Conservation (phyloP, 2,888 invertebrate genomes). For the Drosophila antonietae region DNA sequence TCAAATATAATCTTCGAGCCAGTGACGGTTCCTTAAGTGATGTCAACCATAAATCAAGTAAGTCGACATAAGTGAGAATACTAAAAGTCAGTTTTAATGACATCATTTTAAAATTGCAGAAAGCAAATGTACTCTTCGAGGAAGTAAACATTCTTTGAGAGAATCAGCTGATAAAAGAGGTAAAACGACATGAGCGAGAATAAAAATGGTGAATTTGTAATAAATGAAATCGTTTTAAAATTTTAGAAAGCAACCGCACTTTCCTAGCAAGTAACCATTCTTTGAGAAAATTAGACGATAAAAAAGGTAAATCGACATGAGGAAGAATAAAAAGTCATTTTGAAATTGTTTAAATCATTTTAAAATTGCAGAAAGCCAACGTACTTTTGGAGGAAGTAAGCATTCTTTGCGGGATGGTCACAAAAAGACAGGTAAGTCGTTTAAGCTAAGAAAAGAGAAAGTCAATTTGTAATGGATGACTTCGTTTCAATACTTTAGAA, state of each 20-base stretch:
- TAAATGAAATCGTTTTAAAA: background rate
- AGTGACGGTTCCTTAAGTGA: too few relatives aligned
- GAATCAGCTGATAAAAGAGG: background rate
- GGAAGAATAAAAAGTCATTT: too few relatives aligned
- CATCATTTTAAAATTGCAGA: background rate
- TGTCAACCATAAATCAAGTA: background rate
- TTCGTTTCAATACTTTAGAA: too few relatives aligned
- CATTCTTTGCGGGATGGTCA: background rate
- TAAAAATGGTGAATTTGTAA: background rate
- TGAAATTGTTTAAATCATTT: too few relatives aligned
- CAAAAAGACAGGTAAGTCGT: too few relatives aligned
- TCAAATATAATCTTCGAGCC: background rate
- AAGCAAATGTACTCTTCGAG: fast-evolving
- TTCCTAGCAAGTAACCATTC: too few relatives aligned
- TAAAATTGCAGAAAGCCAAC: background rate
- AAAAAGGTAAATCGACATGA: too few relatives aligned
- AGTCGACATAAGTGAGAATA: background rate
- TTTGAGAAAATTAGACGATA: too few relatives aligned
- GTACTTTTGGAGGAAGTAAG: background rate
- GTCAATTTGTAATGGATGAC: too few relatives aligned
- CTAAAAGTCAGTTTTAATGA: too few relatives aligned
- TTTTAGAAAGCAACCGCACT: background rate
- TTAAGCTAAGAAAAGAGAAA: too few relatives aligned
- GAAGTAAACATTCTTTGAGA: background rate
- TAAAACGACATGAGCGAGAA: background rate